Evolutionary conservation across 2,113 vertebrate species (phyloP), one percentile per base, ranked within the genome.

Genomic region (Hassar affinis): DNA sequence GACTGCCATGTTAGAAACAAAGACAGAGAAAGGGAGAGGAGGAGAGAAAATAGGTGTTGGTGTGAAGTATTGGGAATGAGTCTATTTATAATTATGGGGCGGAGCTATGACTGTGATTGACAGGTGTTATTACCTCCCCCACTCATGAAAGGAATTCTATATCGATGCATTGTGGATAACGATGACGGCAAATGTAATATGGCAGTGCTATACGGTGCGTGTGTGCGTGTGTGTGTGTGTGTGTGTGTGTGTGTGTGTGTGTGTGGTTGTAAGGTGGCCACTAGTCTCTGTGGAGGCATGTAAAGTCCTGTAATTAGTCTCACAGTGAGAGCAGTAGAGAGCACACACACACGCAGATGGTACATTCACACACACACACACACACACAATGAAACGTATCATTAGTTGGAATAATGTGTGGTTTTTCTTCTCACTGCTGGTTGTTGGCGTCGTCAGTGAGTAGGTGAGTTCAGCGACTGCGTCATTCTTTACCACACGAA

Each of bases 221-320:
- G n/a, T n/a, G n/a, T n/a, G n/a, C 25, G 8, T 57, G 25, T 79
- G 18, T 49, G 27, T 64, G 27, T 79, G 54, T 62, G 56, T 75
- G 81, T 76, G 57, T 76, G 27, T 33, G 80, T 72, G 35, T 62
- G 72, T 38, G 57, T 56, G 74, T 54, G 54, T 74, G 22, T 74
- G 66, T 74, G 38, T 49, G 72, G 79, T 25, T 75, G 89, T 91
- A 49, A 14, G n/a, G 66, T 59, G 83, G 47, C 2, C 45, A 54
- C 72, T 78, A 62, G 81, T 85, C 57, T 68, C 61, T 51, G 33
- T 77, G 85, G 80, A 84, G 85, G 89, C 85, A 47, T 83, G 81
- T 90, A 59, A 59, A 82, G 89, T 94, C 92, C 86, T 85, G 69
- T 91, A 91, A 93, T 90, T 91, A 92, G 92, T 88, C 84, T 88